Conservation (phyloP, 2,888 invertebrate species). For the Endomychus coccineus region DNA sequence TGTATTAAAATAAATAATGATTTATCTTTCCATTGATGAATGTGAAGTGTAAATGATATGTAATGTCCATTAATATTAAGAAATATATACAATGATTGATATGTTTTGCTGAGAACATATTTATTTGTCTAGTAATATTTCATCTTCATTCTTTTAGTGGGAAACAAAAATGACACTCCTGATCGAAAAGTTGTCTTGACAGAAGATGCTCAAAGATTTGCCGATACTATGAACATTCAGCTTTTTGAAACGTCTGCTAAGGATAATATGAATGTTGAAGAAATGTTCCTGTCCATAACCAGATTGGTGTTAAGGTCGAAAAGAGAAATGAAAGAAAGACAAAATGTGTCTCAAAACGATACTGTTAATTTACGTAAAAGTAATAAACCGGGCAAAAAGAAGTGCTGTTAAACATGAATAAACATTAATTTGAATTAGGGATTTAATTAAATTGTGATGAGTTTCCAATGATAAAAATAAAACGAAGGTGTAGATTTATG, state of each 20-base stretch:
- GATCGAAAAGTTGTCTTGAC: slow-evolving; percentile 93
- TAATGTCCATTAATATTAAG: no score
- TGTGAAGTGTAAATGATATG: no score
- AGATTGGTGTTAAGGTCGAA: slow-evolving; percentile 79
- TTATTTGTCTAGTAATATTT: slow-evolving; percentile 5
- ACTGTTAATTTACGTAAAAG: slow-evolving; percentile 65
- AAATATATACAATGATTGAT: no score
- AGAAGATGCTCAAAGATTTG: slow-evolving; percentile 94
- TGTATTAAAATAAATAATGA: no score
- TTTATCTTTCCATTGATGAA: no score
- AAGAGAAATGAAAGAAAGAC: slow-evolving; percentile 69
- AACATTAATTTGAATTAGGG: no score
- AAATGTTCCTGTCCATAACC: slow-evolving; percentile 76
- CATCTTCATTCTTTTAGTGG: slow-evolving; percentile 53
- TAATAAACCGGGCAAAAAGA: slow-evolving; percentile 54
- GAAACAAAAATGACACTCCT: slow-evolving; percentile 94
- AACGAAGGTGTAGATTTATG: no score
- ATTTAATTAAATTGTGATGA: no score
- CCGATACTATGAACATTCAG: slow-evolving; percentile 94
- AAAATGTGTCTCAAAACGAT: slow-evolving; percentile 61
- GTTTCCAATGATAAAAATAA: no score
- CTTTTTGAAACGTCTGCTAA: slow-evolving; percentile 98
- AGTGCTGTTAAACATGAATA: slow-evolving; percentile 52
- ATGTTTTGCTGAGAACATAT: no score
- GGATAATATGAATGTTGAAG: slow-evolving; percentile 98